Evolutionary conservation across 2,888 invertebrate genomes (phyloP).

Genomic region (Aspidapion aeneum): DNA sequence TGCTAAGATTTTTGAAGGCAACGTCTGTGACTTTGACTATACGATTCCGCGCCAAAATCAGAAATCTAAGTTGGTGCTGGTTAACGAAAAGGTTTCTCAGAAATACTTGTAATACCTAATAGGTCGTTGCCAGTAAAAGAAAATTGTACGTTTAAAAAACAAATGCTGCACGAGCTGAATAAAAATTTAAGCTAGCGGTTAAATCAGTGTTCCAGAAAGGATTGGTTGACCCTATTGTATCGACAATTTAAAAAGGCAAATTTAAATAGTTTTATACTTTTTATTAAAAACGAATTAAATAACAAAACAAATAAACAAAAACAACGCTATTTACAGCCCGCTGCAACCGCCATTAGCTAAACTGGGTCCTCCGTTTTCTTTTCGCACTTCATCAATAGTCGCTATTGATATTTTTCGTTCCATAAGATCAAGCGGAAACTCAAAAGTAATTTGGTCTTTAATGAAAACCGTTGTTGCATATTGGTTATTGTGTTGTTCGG

Average conservation of each 20-base stretch:
- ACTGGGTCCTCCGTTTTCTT: slow-evolving; percentile 29
- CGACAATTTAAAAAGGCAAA: no score
- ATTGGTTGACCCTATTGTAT: no score
- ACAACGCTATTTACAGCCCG: background rate
- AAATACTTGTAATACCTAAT: no score
- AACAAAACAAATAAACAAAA: background rate
- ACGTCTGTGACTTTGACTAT: slow-evolving; percentile 70
- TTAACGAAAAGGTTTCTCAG: slow-evolving; percentile 67
- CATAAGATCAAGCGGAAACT: slow-evolving; percentile 53
- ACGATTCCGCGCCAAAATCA: slow-evolving; percentile 67
- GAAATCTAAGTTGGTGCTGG: slow-evolving; percentile 45
- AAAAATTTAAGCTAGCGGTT: no score
- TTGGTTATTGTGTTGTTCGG: slow-evolving; percentile 34
- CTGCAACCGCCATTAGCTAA: background rate
- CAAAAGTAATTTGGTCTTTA: slow-evolving; percentile 56
- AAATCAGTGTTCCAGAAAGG: no score
- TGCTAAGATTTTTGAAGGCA: slow-evolving; percentile 69
- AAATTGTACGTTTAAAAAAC: no score
- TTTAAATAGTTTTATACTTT: no score
- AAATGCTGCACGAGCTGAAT: no score
- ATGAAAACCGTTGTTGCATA: slow-evolving; percentile 46
- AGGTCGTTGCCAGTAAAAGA: no score
- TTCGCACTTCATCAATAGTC: slow-evolving; percentile 48
- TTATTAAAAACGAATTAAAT: background rate
- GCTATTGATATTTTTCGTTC: slow-evolving; percentile 46